Evolutionary conservation across 2,113 vertebrate species (phyloP), one percentile per base, ranked within the genome.

Genomic region (Corydoras maculifer): DNA sequence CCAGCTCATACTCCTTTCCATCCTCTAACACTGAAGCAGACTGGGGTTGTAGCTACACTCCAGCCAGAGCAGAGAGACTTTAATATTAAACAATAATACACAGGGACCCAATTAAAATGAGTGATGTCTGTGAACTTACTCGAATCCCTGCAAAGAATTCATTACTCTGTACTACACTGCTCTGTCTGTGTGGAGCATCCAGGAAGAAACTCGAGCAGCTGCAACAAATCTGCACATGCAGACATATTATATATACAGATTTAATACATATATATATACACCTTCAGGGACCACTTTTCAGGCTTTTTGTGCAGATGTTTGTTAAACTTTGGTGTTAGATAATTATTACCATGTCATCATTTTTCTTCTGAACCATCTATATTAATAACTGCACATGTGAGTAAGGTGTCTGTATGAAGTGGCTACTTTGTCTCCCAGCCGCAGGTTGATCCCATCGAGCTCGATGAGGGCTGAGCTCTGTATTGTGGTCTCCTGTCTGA

Each of bases 131-230:
- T 35, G n/a, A 43, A 65, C 65, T 10, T 75, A 78, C 77, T 15
- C 55, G 73, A 80, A 97, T 89, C 13, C 93, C 93, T 35, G 89
- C 92, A 85, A 97, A 97, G 86, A 94, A 95, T 83, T 92, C 92
- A 70, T 67, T 75, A 81, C 94, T 97, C 71, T 96, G 88, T n/a
- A 84, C 82, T 0, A 81, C 55, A 58, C 80, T 35, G 48, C 95
- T 88, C 13, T 75, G 88, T 49, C 86, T 3, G 30, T 89, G 81
- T 0, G 91, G 91, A 0, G 86, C 87, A 60, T 94, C 93, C 83
- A 93, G 73, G 64, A 90, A 89, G 84, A 98, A 98, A 79, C 89
- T 70, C 65, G 90, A 91, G 81, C 84, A 84, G 73, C 88, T 91
- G 77, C 94, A 97, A 81, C 88, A 91, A 75, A 98, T 88, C 94